Base-by-base conservation (phyloP, 2,797 vertebrate species). In the Channallabes apus region DNA sequence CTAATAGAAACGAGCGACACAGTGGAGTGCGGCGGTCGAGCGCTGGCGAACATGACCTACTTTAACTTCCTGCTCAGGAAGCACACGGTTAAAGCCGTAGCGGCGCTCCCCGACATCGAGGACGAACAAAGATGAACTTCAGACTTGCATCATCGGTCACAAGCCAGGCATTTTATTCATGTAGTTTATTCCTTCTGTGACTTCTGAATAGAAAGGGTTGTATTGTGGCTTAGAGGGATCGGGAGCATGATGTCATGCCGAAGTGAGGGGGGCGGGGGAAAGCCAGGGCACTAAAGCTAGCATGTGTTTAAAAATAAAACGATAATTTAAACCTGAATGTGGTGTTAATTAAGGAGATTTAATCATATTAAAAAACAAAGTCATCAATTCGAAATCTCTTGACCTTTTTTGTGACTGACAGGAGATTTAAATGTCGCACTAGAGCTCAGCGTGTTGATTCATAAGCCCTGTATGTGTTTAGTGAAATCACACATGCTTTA, bases 1-100 rank as follows among this genome's bases (percentile, higher is more conserved):
- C 62, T 86, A 84, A 73, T 88, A 86, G 84, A 82, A 86, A 76
- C 78, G 14, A 59, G 79, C 38, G 72, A 17, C 18, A 79, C 54
- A 59, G 35, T n/a, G 61, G n/a, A 78, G 81, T 20, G 65, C 32
- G 18, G 20, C 22, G 6, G 71, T 58, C 62, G 6, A 35, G 67
- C 46, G 8, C 20, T 59, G 64, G 20, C 11, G n/a, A 82, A 61
- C 35, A 58, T 64, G 32, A 46, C 83, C 83, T 71, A 75, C 41
- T 81, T 85, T 85, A 80, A 22, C 29, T 78, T 84, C 64, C 83
- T 59, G 22, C 64, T 54, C 76, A 4, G 29, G 24, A 4, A 62
- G 67, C 59, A 8, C 38, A 73, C 62, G 54, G 59, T 65, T 69
- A 27, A 46, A 46, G 9, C 2, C 18, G 7, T 69, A 14, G 17